These are phyloP conservation scores for Pomacea maculata DNA, from an alignment of 1,140 invertebrate genomes.

Conservation along the genomic window DNA sequence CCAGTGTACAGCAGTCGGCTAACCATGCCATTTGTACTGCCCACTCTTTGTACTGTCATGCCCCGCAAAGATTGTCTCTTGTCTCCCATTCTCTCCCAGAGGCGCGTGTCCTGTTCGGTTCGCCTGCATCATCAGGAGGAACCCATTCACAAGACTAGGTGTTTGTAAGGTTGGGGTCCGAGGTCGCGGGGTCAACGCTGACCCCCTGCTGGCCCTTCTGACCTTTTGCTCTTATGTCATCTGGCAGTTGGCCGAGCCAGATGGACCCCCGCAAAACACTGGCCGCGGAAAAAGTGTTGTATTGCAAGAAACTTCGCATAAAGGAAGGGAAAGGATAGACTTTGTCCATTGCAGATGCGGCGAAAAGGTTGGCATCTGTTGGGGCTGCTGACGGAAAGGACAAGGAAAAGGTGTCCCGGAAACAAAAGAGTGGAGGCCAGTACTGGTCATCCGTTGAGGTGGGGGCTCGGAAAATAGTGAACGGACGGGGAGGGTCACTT, in stretches of 20 bases:
- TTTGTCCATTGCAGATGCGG: slow-evolving; percentile 8
- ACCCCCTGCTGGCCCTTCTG: slow-evolving; percentile 20
- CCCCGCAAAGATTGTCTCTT: too few species aligned
- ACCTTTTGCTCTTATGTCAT: slow-evolving; percentile 25
- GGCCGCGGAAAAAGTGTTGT: neutral
- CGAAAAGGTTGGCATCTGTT: neutral
- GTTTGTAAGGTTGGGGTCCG: neutral
- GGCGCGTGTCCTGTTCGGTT: neutral
- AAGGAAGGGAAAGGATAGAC: neutral
- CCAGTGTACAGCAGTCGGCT: neutral
- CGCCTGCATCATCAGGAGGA: slow-evolving; percentile 3
- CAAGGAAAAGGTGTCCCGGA: neutral
- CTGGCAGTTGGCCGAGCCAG: neutral
- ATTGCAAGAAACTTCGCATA: neutral
- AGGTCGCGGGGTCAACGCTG: slow-evolving; percentile 11
- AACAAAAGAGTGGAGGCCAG: neutral
- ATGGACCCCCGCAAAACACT: slow-evolving; percentile 2
- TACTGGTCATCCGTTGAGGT: neutral
- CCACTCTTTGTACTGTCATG: too few species aligned
- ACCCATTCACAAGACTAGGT: slow-evolving; percentile 11
- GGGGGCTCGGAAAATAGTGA: neutral
- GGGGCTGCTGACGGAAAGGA: neutral
- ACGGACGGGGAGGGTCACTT: neutral
- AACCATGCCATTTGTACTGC: neutral
- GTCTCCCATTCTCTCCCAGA: neutral